Evolutionary conservation across 2,888 invertebrate species (phyloP).

Genomic region (Apotomis turbidana): DNA sequence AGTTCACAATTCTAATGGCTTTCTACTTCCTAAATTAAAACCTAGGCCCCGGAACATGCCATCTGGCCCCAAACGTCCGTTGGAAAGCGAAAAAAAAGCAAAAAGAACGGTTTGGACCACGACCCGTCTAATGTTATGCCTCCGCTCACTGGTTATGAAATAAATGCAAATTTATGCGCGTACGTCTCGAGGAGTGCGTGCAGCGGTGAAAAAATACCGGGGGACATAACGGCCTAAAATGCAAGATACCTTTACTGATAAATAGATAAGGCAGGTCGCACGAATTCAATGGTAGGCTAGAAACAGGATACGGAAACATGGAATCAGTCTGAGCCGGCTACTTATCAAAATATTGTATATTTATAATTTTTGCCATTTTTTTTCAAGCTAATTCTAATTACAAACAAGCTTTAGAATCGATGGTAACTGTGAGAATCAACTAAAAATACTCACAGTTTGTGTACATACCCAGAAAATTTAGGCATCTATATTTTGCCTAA

Average conservation of each 20-base stretch:
- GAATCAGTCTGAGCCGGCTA: no score
- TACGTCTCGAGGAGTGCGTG: slow-evolving; percentile 58
- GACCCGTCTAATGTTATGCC: slow-evolving; percentile 81
- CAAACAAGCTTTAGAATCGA: no score
- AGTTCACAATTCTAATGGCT: not conserved
- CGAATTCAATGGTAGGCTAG: not conserved
- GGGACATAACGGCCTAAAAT: slow-evolving; percentile 32
- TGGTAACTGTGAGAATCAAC: no score
- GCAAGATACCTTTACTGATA: slow-evolving; percentile 4
- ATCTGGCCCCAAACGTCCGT: slow-evolving; percentile 53
- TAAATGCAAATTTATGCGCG: slow-evolving; percentile 81
- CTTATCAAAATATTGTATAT: no score
- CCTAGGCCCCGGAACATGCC: slow-evolving; percentile 12
- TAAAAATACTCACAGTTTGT: no score
- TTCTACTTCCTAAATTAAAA: slow-evolving; percentile 32
- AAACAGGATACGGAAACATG: no score
- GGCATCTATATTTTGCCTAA: no score
- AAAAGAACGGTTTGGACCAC: slow-evolving; percentile 74
- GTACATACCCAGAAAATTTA: no score
- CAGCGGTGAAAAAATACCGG: slow-evolving; percentile 41
- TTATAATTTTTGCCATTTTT: no score
- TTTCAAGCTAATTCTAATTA: no score
- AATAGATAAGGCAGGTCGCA: slow-evolving; percentile 13
- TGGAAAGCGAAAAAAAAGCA: slow-evolving; percentile 65
- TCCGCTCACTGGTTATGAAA: slow-evolving; percentile 82